Base-by-base conservation (phyloP, 64 coral and sea anemone genomes). In the Catalaphyllia jardinei region DNA sequence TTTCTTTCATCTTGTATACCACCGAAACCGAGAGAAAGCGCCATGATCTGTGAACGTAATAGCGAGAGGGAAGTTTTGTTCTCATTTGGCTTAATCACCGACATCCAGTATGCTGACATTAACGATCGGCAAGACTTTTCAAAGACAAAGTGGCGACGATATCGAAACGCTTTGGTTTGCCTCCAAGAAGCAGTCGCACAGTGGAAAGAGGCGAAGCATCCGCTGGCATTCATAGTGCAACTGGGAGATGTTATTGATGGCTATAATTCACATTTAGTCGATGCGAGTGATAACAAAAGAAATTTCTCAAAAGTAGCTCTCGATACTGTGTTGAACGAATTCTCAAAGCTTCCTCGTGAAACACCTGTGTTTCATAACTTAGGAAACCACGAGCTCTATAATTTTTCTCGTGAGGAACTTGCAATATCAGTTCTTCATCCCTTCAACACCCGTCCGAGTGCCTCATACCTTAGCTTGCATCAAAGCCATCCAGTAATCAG, bases 241-340 rank as follows among this genome's bases (percentile, higher is more conserved):
- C 87, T 96, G 10, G 94, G 94, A 31, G 94, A 96, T 74, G 75
- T 96, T 9, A 96, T 96, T 31, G 94, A 96, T 52, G 90, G 90
- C 14, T 91, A 92, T 38, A 96, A 96, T 75, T 27, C 92, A 67
- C 49, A 2, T 7, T 0, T 46, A 15, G 35, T 67, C 0, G 60
- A 71, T 71, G 30, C 62, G 49, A 25, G 49, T 71, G 76, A 65
- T 39, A 73, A 69, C 8, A 35, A 35, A 12, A 42, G 8, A 12
- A 89, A 92, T 31, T 67, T 80, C 1, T 92, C 94, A 18, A 52
- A 86, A 38, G 84, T 79, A 79, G 90, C 90, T 79, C 49, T 96
- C 60, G 87, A 96, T 0, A 16, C 31, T 8, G 74, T 96, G 35
- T 42, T 96, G 73, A 62, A 89, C 7, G 94, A 92, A 78, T 96